phyloP scores from a whole-genome alignment of 1,140 invertebrate genomes.

The Dryas iulia region DNA sequence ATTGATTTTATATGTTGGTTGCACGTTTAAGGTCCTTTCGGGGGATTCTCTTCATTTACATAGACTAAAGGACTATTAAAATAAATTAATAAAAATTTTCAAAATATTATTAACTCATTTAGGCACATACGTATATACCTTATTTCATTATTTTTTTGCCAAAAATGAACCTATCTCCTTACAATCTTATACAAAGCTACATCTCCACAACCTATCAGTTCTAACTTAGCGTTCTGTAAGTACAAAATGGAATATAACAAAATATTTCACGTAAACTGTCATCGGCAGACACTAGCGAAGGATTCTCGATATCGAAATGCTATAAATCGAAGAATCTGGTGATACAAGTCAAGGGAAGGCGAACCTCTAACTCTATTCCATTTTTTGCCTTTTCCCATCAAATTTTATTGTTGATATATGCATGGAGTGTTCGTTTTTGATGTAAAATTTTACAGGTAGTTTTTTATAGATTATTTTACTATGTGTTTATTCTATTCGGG shows the following conservation, averaged over 20 bases:
- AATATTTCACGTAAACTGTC: slow-evolving; percentile 2
- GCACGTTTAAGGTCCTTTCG: too few species aligned
- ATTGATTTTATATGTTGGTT: too few species aligned
- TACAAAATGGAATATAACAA: background rate
- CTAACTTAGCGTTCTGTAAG: too few species aligned
- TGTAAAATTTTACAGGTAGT: background rate
- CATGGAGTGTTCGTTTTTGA: background rate
- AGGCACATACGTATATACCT: too few species aligned
- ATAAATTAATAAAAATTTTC: too few species aligned
- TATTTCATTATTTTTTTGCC: too few species aligned
- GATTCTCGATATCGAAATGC: background rate
- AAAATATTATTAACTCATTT: too few species aligned
- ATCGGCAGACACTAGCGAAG: background rate
- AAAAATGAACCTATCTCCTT: too few species aligned
- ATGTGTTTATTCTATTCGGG: background rate
- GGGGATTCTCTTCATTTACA: too few species aligned
- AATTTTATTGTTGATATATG: slow-evolving; percentile 5
- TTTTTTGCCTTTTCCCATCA: background rate
- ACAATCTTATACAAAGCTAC: too few species aligned
- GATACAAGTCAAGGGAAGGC: background rate
- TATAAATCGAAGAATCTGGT: background rate
- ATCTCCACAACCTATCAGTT: too few species aligned
- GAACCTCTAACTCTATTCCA: background rate
- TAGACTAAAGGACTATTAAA: too few species aligned
- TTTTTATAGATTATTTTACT: background rate